phyloP scores from a whole-genome alignment of 2,797 vertebrate genomes.

The Propithecus perrieri region DNA sequence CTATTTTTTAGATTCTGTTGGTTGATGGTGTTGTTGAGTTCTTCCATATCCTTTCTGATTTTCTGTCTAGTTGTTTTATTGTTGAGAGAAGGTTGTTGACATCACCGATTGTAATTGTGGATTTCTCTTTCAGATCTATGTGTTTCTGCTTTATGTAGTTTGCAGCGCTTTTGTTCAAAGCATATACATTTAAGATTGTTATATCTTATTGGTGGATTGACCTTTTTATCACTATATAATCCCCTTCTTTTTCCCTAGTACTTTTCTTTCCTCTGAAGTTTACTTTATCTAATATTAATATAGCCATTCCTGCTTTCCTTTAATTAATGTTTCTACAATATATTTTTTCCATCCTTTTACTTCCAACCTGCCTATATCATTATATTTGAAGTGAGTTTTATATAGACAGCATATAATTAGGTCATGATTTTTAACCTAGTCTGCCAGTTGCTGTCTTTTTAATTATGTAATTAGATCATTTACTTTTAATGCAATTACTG shows the following conservation, averaged over 20 bases:
- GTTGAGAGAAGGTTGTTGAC: background rate
- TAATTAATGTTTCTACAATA: background rate
- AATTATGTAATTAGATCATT: background rate
- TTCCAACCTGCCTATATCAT: background rate
- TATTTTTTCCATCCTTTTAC: background rate
- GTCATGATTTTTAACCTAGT: background rate
- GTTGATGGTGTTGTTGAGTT: background rate
- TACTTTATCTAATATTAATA: background rate
- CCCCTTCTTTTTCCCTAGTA: background rate
- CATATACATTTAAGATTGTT: background rate
- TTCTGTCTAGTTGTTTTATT: background rate
- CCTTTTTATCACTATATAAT: background rate
- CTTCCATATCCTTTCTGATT: background rate
- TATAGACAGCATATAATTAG: background rate
- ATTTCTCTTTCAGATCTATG: background rate
- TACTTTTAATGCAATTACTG: background rate
- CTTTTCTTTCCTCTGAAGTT: background rate
- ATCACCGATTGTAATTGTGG: background rate
- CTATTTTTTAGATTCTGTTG: background rate
- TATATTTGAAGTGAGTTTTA: background rate
- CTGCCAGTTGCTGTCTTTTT: background rate
- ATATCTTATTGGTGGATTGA: background rate
- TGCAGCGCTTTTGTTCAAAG: background rate
- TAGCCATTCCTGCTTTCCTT: background rate
- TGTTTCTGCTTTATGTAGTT: background rate